Evolutionary conservation across 2,888 invertebrate genomes (phyloP), one percentile per base, ranked within the genome.

Genomic region (Thelaira solivaga): DNA sequence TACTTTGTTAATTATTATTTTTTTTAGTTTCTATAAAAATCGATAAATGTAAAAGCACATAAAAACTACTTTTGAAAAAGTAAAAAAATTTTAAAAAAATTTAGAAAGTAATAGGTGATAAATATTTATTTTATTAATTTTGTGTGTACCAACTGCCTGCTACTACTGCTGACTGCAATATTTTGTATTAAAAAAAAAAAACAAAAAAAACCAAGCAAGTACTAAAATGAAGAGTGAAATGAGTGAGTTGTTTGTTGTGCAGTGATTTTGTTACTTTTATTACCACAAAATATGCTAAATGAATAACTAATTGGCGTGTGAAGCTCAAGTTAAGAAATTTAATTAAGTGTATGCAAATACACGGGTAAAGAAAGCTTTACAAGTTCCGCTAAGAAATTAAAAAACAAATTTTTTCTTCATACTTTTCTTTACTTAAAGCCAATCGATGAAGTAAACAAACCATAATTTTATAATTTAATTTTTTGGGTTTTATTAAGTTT

Each of bases 291-390:
- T 74, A 78, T 78, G 78, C 78, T 71, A 78, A 78, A 55, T 74
- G 78, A 74, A 78, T 78, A 71, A 71, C 69, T 78, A 78, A 78
- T 78, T 78, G 65, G 41, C 69, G 65, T 74, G 65, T 74, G 55
- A 78, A 78, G 65, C 13, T 34, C n/a, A 41, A 53, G 2, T 18
- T 20, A 29, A 22, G 10, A 13, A 36, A 16, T 29, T 1, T 13
- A 16, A 18, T 5, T 8, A 26, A 39, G 20, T 16, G 34, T 26
- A 20, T 10, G 57, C 13, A 61, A 41, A 24, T 22, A 41, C n/a
- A n/a, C n/a, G n/a, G 24, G 31, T 11, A 41, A 49, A 47, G 39
- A 53, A 73, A 65, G 41, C 65, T 36, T 34, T 26, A 26, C 36
- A 67, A 72, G 72, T 77, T 72, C 72, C 72, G 57, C 39, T 68